Base-by-base conservation (phyloP, 2,888 invertebrate species). In the Microplitis manilae region DNA sequence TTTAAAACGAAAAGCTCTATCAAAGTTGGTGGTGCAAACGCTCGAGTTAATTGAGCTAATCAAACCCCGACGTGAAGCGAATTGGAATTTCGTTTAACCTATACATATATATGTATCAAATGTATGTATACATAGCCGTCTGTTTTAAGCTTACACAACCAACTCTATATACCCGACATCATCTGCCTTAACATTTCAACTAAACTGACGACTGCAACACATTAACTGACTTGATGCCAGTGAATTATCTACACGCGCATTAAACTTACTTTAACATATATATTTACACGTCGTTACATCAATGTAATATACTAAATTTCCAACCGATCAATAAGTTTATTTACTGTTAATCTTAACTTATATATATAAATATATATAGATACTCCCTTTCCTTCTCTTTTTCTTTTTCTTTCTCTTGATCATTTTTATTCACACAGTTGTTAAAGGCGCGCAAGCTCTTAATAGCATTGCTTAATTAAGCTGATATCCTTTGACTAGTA, bases 211-310 rank as follows among this genome's bases (percentile, higher is more conserved):
- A 67, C 50, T 50, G 73, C 39, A 79, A 64, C 77, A 77, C 76
- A 76, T 79, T 81, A 81, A 80, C 80, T 81, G 79, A 80, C 70
- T 79, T 76, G 79, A 78, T 79, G 74, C 74, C 68, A 75, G 64
- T 75, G 76, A 79, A 80, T 81, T 81, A 81, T 80, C 77, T 68
- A 67, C 76, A 77, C 72, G 76, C 75, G 69, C 50, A 68, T 77
- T 20, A 50, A 41, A 30, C 41, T 60, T 70, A 15, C 60, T 15
- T 38, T 70, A 8, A 17, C 20, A 30, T 13, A 38, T 70, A 70
- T 30, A 60, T 13, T 60, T 2, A n/a, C n/a, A n/a, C 17, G 59
- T 70, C 50, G n/a, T 70, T 15, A 9, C 30, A 59, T 15, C 41
- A 59, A 17, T 15, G 40, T 40, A 59, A 17, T 15, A 41, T 17